phyloP scores from a whole-genome alignment of 2,888 invertebrate species.

The Brenthis ino region DNA sequence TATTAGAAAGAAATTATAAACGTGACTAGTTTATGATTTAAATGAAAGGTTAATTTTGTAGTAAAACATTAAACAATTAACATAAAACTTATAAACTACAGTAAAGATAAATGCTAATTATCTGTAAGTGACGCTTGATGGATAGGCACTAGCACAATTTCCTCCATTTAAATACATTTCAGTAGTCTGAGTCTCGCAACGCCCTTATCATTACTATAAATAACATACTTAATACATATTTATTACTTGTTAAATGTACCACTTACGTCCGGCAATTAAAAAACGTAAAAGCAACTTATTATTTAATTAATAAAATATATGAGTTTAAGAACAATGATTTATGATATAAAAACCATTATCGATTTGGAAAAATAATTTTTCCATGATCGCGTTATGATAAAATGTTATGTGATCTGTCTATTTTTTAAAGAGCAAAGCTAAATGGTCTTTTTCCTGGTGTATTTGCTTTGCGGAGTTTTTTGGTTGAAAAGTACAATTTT shows the following conservation, averaged over 20 bases:
- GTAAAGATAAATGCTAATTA: slow-evolving; percentile 12
- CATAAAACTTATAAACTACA: slow-evolving; percentile 11
- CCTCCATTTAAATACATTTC: slow-evolving; percentile 38
- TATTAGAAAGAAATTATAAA: too few species aligned
- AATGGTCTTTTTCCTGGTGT: too few species aligned
- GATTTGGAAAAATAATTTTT: too few species aligned
- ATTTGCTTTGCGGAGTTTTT: too few species aligned
- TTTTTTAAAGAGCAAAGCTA: too few species aligned
- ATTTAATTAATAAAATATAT: slow-evolving; percentile 12
- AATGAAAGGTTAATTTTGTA: neutral
- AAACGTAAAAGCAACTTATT: slow-evolving; percentile 15
- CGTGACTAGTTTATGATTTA: neutral
- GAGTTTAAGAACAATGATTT: neutral
- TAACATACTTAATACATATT: slow-evolving; percentile 33
- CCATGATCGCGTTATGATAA: too few species aligned
- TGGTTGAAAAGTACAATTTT: too few species aligned
- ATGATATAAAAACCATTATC: neutral
- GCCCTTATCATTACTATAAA: slow-evolving; percentile 32
- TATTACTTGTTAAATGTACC: slow-evolving; percentile 33
- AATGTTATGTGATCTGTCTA: too few species aligned
- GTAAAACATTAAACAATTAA: neutral
- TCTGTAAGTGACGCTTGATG: slow-evolving; percentile 31
- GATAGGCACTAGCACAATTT: slow-evolving; percentile 35
- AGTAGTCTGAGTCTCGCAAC: slow-evolving; percentile 40
- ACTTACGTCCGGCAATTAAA: slow-evolving; percentile 15